These are phyloP conservation scores for Laterallus jamaicensis DNA, from an alignment of 2,113 vertebrate species.

Conservation along the genomic window DNA sequence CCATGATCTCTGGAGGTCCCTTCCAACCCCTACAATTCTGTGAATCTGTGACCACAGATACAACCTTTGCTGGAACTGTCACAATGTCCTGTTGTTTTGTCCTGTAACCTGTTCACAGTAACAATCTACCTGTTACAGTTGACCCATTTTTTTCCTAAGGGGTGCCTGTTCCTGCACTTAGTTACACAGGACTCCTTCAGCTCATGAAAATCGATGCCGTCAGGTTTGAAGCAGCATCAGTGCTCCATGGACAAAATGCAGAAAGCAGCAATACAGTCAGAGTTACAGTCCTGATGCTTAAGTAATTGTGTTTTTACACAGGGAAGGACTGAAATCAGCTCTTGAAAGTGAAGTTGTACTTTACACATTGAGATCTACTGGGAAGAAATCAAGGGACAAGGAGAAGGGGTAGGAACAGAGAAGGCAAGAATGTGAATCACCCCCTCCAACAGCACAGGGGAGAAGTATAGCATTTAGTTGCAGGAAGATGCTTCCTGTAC, in stretches of 20 bases:
- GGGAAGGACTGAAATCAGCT: neutral
- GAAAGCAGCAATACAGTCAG: neutral
- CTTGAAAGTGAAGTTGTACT: neutral
- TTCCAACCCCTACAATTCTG: no score
- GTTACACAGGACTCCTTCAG: neutral
- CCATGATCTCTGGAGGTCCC: no score
- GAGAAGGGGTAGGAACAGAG: neutral
- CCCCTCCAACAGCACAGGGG: rapidly evolving
- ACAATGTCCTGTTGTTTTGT: neutral
- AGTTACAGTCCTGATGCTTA: neutral
- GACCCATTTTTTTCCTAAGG: neutral
- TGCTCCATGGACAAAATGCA: neutral
- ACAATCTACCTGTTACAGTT: neutral
- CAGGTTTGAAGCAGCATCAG: neutral
- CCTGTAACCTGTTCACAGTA: neutral
- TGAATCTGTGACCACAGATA: neutral
- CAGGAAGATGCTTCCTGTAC: neutral
- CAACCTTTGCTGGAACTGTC: neutral
- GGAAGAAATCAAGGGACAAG: neutral
- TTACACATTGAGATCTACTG: neutral
- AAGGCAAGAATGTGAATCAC: neutral
- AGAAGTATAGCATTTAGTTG: neutral
- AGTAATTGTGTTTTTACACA: neutral
- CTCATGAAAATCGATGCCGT: neutral
- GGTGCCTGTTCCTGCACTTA: neutral